phyloP scores from a whole-genome alignment of 2,113 vertebrate species.

The Oenanthe oenanthe region DNA sequence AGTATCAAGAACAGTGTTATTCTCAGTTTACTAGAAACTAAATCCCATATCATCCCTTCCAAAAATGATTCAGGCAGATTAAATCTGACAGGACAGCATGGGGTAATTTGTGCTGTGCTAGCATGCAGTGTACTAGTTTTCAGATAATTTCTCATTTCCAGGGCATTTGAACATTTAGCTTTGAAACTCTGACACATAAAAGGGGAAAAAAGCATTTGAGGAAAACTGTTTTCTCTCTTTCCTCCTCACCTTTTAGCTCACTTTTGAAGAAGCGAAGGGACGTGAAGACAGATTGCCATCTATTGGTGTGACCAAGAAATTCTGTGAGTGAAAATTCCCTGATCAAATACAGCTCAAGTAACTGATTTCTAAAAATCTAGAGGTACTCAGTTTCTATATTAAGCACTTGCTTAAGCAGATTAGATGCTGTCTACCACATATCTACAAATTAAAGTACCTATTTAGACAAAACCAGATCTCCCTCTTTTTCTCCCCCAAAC shows the following conservation, averaged over 20 bases:
- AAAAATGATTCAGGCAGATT: conserved; percentile 55
- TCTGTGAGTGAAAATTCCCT: neutral
- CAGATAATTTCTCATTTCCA: conserved; percentile 67
- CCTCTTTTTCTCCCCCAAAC: neutral
- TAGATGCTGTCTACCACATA: neutral
- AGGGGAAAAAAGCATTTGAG: conserved; percentile 11
- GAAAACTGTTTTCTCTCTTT: conserved; percentile 50
- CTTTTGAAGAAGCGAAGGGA: neutral
- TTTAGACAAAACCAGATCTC: neutral
- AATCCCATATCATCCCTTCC: conserved; percentile 50
- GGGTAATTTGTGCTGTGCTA: conserved; percentile 62
- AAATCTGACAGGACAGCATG: conserved; percentile 68
- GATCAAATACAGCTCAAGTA: neutral
- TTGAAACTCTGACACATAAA: conserved; percentile 65
- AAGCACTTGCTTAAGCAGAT: neutral
- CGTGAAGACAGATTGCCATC: conserved; percentile 62
- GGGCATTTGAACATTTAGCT: conserved; percentile 50
- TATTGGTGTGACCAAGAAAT: conserved; percentile 53
- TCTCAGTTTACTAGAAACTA: conserved; percentile 29
- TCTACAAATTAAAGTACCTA: neutral
- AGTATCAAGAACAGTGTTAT: neutral
- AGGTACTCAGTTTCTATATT: neutral
- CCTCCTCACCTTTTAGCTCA: neutral
- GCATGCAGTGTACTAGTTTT: conserved; percentile 55
- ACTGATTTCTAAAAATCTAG: neutral